Evolutionary conservation across 2,888 invertebrate genomes (phyloP).

Genomic region (Lycia hirtaria): DNA sequence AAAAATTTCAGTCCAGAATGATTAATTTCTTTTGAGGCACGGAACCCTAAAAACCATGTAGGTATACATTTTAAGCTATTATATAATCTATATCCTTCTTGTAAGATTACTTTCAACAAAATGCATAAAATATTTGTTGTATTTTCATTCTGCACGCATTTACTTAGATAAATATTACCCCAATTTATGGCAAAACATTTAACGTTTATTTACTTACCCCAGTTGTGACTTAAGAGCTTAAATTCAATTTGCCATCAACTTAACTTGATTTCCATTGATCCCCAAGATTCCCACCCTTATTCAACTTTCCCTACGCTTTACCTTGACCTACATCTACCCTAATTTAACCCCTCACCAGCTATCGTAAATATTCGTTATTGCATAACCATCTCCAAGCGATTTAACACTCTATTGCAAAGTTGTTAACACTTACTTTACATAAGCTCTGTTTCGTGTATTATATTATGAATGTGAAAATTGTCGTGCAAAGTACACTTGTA

Average conservation of each 20-base stretch:
- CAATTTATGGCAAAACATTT: not conserved
- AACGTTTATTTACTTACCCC: not conserved
- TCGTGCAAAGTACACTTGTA: slow-evolving; percentile 34
- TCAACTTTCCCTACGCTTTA: slow-evolving; percentile 53
- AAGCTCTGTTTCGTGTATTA: slow-evolving; percentile 7
- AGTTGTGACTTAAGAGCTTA: slow-evolving; percentile 8
- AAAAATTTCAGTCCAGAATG: no score
- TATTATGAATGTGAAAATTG: slow-evolving; percentile 38
- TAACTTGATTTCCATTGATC: slow-evolving; percentile 47
- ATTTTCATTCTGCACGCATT: no score
- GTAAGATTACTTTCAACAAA: no score
- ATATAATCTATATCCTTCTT: no score
- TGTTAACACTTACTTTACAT: slow-evolving; percentile 27
- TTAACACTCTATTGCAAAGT: slow-evolving; percentile 36
- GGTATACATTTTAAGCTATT: no score
- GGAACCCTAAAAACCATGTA: no score
- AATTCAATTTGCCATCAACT: slow-evolving; percentile 38
- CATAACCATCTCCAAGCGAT: slow-evolving; percentile 23
- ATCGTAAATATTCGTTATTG: slow-evolving; percentile 48
- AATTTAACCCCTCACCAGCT: slow-evolving; percentile 53
- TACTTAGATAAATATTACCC: no score
- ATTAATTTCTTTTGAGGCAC: no score
- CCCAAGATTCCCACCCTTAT: slow-evolving; percentile 45
- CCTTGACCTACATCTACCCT: slow-evolving; percentile 66
- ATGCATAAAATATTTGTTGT: no score